Percentiles rank a stretch among this genome's conserved stretches.
phyloP scores from a whole-genome alignment of 2,888 invertebrate genomes.

The Melanophora roralis region DNA sequence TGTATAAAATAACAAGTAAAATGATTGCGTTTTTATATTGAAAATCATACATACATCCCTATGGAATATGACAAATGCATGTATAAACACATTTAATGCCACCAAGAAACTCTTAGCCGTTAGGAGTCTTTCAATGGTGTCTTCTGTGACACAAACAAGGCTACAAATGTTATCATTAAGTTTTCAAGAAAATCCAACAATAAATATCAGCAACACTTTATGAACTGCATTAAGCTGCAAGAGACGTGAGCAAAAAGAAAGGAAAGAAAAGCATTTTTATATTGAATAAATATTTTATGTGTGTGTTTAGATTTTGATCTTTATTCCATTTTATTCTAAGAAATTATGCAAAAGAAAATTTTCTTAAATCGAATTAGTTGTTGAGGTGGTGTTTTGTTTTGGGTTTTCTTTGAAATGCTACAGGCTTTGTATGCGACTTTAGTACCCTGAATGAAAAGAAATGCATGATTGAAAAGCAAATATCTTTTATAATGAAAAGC shows the following conservation, averaged over 20 bases:
- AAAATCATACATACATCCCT: constrained; percentile 44
- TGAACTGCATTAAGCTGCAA: neutral
- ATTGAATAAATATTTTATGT: constrained; percentile 33
- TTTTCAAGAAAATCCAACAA: constrained; percentile 34
- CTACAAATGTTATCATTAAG: constrained; percentile 37
- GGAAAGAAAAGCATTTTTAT: constrained; percentile 20
- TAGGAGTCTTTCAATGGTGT: neutral
- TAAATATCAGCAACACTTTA: constrained; percentile 23
- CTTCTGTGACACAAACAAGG: neutral
- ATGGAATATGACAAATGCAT: constrained; percentile 5
- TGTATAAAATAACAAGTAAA: constrained; percentile 32
- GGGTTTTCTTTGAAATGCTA: neutral
- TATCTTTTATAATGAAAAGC: neutral
- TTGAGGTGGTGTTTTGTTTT: constrained; percentile 14
- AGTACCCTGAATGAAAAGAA: neutral
- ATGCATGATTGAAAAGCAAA: neutral
- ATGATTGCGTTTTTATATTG: constrained; percentile 18
- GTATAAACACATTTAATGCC: neutral
- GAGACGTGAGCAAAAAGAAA: neutral
- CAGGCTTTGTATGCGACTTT: neutral
- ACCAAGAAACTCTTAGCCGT: too few species aligned
- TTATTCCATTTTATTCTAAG: constrained; percentile 25
- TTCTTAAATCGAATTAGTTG: constrained; percentile 32
- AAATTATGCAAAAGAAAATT: constrained; percentile 39
- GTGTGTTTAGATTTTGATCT: constrained; percentile 23